Conservation (phyloP, 1,140 invertebrate genomes). For the Galleria mellonella region DNA sequence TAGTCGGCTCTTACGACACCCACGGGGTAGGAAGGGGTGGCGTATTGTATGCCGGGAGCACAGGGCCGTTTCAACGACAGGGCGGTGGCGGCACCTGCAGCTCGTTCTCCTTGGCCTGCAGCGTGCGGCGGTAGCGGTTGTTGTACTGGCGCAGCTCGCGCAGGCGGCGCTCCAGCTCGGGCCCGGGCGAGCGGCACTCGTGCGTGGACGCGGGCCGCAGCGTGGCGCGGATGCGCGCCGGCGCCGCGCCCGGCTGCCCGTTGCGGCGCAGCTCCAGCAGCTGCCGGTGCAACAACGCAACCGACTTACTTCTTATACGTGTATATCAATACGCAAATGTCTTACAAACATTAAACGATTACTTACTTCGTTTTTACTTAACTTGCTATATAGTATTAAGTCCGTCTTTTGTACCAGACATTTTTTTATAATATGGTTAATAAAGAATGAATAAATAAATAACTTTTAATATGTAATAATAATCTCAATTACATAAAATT, state of each 20-base stretch:
- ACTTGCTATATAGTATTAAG: too few relatives aligned
- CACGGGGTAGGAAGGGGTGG: too few relatives aligned
- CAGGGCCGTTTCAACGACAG: too few relatives aligned
- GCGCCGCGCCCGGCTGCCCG: slow-evolving; percentile 82
- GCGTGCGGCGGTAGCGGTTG: slow-evolving; percentile 84
- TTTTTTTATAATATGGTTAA: too few relatives aligned
- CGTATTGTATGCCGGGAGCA: too few relatives aligned
- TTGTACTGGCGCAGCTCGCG: slow-evolving; percentile 86
- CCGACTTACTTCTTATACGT: too few relatives aligned
- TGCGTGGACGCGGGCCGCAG: slow-evolving; percentile 84
- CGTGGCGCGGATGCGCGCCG: slow-evolving; percentile 85
- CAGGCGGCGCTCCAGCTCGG: slow-evolving; percentile 85
- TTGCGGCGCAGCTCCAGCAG: slow-evolving; percentile 91
- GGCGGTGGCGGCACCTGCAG: slow-evolving; percentile 75
- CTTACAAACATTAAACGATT: not conserved
- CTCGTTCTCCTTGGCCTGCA: slow-evolving; percentile 87
- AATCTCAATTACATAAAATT: too few relatives aligned
- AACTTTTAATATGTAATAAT: too few relatives aligned
- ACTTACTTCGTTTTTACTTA: too few relatives aligned
- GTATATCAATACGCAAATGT: not conserved
- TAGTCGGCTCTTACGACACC: too few relatives aligned
- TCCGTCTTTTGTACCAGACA: too few relatives aligned
- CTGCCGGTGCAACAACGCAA: slow-evolving; percentile 64
- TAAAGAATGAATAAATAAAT: too few relatives aligned
- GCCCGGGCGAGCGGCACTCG: slow-evolving; percentile 74